These are phyloP conservation scores for Rallus crepitans DNA, from an alignment of 2,797 vertebrate species.

Conservation along the genomic window DNA sequence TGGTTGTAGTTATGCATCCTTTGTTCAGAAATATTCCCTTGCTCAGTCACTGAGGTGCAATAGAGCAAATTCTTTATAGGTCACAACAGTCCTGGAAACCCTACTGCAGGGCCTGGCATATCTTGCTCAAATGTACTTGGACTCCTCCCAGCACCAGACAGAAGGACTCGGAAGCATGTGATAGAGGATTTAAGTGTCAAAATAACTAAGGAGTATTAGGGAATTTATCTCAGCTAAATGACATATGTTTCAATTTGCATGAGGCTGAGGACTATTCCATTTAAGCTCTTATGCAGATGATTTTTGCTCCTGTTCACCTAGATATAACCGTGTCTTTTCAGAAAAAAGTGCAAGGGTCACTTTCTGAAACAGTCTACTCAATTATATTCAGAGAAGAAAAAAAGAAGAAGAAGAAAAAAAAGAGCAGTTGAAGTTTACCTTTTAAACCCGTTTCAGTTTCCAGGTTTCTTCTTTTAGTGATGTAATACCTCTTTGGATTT, in stretches of 20 bases:
- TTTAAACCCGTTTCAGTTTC: not conserved
- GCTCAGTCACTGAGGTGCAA: not conserved
- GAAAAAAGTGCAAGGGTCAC: not conserved
- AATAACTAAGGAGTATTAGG: constrained; percentile 61
- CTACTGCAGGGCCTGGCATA: not conserved
- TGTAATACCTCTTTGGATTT: constrained; percentile 1
- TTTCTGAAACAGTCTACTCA: not conserved
- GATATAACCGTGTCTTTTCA: not conserved
- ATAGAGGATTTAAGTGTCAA: constrained; percentile 53
- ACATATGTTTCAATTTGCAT: constrained; percentile 63
- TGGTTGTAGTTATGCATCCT: not conserved
- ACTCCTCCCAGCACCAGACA: constrained; percentile 12
- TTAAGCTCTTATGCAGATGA: constrained; percentile 15
- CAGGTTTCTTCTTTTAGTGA: not conserved
- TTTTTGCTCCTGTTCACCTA: constrained; percentile 26
- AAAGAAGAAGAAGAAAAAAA: not conserved
- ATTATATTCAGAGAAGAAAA: not conserved
- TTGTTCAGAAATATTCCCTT: not conserved
- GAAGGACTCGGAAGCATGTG: not conserved
- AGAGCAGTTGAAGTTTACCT: not conserved
- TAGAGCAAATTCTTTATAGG: not conserved
- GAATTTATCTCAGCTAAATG: constrained; percentile 59
- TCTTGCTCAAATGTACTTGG: not conserved
- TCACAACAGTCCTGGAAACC: not conserved
- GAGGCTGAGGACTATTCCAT: constrained; percentile 16